A percentile compares a stretch with the other conserved stretches of the same genome.
These are phyloP conservation scores for Microcebus murinus DNA, from an alignment of 2,113 vertebrate genomes.

Conservation along the genomic window DNA sequence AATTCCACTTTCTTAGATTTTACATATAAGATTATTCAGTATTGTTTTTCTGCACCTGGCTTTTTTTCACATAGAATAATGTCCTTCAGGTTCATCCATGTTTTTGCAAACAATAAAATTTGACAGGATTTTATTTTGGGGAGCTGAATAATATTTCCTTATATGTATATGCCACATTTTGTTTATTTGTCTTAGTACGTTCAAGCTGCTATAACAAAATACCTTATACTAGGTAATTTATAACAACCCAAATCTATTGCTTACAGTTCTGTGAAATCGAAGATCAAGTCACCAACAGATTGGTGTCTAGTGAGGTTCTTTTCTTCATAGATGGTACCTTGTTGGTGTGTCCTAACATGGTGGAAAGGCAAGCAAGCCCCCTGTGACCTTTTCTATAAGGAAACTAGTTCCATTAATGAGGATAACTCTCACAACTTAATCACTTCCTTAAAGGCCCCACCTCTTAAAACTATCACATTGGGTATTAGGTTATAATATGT, in stretches of 20 bases:
- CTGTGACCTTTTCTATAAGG: neutral
- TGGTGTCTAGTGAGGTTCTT: neutral
- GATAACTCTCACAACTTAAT: neutral
- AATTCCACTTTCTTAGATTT: neutral
- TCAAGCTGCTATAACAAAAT: neutral
- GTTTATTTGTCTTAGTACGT: neutral
- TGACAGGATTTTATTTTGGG: neutral
- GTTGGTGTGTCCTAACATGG: neutral
- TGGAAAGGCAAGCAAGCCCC: neutral
- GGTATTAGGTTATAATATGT: neutral
- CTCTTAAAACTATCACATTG: neutral
- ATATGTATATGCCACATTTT: neutral
- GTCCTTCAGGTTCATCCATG: neutral
- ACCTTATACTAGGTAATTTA: neutral
- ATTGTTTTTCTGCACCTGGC: neutral
- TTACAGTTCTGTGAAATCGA: neutral
- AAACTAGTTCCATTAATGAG: neutral
- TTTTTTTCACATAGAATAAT: neutral
- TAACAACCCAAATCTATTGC: neutral
- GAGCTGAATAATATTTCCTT: neutral
- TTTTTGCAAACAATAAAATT: neutral
- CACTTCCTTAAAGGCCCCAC: neutral
- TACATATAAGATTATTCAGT: neutral
- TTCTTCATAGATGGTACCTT: neutral
- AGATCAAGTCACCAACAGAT: neutral